These are phyloP conservation scores for Ophion slaviceki DNA, from an alignment of 2,888 invertebrate genomes.

Conservation along the genomic window DNA sequence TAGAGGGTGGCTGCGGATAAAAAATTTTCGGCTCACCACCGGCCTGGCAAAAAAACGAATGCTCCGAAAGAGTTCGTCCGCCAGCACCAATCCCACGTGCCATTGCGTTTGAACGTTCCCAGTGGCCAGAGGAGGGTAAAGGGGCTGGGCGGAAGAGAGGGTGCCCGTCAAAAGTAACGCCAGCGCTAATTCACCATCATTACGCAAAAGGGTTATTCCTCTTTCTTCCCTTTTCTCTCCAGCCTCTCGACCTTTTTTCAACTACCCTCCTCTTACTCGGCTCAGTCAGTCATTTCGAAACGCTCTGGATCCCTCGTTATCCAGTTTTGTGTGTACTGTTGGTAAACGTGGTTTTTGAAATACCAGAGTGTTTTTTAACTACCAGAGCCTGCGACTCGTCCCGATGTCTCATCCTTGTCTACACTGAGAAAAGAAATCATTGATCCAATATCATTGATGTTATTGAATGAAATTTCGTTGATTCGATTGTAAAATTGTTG, in stretches of 20 bases:
- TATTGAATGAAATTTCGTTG: no score
- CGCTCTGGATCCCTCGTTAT: constrained; percentile 54
- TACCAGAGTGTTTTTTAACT: not conserved
- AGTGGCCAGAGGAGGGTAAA: not conserved
- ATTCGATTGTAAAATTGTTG: no score
- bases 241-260: constrained; percentile 24
- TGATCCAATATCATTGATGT: no score
- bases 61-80: constrained; percentile 19
- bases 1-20: constrained; percentile 69
- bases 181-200: constrained; percentile 75
- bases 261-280: constrained; percentile 52
- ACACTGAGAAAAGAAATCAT: no score
- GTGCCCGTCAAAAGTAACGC: constrained; percentile 64
- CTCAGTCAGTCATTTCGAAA: constrained; percentile 50
- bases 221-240: constrained; percentile 50
- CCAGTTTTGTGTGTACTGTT: constrained; percentile 26
- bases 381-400: no score
- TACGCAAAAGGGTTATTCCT: constrained; percentile 74
- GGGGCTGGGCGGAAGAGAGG: constrained; percentile 2
- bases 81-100: constrained; percentile 11
- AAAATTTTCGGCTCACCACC: constrained; percentile 43
- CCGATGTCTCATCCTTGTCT: no score
- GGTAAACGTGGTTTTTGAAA: constrained; percentile 12
- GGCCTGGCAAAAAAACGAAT: constrained; percentile 1
- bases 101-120: constrained; percentile 50